Percentiles rank a stretch among this genome's conserved stretches.
These are phyloP conservation scores for Hippocampus zosterae DNA, from an alignment of 2,113 vertebrate genomes.

Conservation along the genomic window DNA sequence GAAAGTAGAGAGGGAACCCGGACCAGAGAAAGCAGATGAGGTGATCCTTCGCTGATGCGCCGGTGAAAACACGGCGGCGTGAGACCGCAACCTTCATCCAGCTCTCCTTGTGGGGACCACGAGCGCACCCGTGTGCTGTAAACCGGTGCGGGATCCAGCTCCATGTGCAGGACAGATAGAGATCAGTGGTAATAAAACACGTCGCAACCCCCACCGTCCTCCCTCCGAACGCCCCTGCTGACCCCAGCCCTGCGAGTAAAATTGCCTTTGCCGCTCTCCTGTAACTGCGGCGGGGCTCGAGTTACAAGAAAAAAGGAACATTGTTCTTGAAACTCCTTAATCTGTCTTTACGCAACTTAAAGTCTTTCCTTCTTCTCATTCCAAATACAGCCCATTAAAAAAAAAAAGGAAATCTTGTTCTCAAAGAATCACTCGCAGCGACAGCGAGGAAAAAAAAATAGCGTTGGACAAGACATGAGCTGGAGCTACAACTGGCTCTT, in stretches of 20 bases:
- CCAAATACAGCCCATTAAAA: conserved; percentile 25
- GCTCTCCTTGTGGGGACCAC: neutral
- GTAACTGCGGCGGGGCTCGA: conserved; percentile 65
- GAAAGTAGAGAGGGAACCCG: neutral
- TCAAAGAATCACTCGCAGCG: conserved; percentile 44
- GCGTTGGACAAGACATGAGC: conserved; percentile 48
- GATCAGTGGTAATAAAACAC: conserved; percentile 74
- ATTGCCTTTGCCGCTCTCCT: conserved; percentile 64
- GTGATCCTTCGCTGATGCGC: neutral
- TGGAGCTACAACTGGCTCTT: conserved; percentile 64
- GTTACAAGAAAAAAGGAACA: conserved; percentile 75
- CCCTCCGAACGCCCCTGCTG: conserved; percentile 66
- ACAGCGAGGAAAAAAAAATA: conserved; percentile 12
- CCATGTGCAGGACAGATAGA: conserved; percentile 71
- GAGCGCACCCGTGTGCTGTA: conserved; percentile 39
- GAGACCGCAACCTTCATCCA: neutral
- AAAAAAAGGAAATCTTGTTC: conserved; percentile 1
- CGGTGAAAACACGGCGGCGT: neutral
- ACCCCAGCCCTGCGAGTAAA: conserved; percentile 65
- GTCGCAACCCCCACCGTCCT: conserved; percentile 62
- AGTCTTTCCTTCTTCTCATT: conserved; percentile 32
- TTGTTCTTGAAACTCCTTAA: conserved; percentile 75
- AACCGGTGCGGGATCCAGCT: conserved; percentile 60
- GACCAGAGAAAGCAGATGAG: neutral
- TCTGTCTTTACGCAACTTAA: conserved; percentile 70